Percentiles rank a stretch among this genome's conserved stretches.
Evolutionary conservation across 2,888 invertebrate genomes (phyloP).

Genomic region (Eucera pruinosa): DNA sequence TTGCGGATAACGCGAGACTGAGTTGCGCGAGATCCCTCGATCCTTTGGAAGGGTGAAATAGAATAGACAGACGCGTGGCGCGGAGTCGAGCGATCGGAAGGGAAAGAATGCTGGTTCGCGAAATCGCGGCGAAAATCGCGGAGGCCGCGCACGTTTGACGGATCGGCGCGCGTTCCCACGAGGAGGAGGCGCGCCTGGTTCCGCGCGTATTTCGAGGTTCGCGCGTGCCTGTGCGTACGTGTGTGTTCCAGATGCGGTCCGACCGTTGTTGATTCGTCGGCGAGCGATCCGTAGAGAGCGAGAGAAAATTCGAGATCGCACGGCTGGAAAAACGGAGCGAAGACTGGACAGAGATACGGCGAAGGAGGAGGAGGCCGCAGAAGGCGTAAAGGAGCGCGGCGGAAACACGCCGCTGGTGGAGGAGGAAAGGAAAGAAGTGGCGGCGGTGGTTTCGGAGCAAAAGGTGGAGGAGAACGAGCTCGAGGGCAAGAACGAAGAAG

Average conservation of each 20-base stretch:
- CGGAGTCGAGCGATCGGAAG: too few relatives aligned
- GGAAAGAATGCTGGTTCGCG: slow-evolving; percentile 51
- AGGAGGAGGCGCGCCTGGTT: slow-evolving; percentile 45
- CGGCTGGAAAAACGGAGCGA: slow-evolving; percentile 31
- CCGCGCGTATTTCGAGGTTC: slow-evolving; percentile 48
- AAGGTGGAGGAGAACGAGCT: slow-evolving; percentile 1
- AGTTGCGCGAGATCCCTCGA: too few relatives aligned
- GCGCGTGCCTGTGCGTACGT: slow-evolving; percentile 64
- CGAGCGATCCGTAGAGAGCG: slow-evolving; percentile 37
- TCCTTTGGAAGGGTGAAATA: too few relatives aligned
- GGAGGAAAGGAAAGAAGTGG: slow-evolving; percentile 9
- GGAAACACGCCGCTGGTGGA: neutral
- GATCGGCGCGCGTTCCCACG: slow-evolving; percentile 60
- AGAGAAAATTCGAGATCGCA: slow-evolving; percentile 1
- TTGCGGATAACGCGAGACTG: neutral
- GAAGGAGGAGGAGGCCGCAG: slow-evolving; percentile 26
- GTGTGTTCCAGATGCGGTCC: slow-evolving; percentile 71
- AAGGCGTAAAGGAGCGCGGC: slow-evolving; percentile 32
- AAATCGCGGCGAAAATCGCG: slow-evolving; percentile 26
- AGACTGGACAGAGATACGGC: slow-evolving; percentile 21
- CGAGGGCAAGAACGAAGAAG: slow-evolving; percentile 20
- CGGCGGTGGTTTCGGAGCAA: slow-evolving; percentile 1
- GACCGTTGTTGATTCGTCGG: slow-evolving; percentile 58
- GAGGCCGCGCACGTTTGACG: slow-evolving; percentile 56
- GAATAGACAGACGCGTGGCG: too few relatives aligned